Evolutionary conservation across 2,888 invertebrate species (phyloP).

Genomic region (Tetragonisca angustula): DNA sequence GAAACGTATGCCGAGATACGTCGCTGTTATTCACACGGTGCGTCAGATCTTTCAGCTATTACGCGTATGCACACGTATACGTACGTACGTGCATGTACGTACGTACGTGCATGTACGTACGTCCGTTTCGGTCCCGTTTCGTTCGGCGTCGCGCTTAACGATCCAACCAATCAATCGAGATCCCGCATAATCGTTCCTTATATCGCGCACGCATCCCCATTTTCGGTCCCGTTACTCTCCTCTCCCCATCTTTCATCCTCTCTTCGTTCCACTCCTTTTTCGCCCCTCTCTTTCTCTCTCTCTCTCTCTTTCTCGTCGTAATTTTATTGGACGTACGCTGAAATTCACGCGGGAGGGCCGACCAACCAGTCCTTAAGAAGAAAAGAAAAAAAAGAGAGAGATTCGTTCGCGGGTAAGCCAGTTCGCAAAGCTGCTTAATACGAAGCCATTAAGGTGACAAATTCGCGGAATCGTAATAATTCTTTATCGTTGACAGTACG

Average conservation of each 20-base stretch:
- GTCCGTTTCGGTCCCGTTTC: neutral
- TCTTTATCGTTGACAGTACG: neutral
- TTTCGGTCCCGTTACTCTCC: slow-evolving; percentile 52
- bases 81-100: neutral
- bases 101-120: neutral
- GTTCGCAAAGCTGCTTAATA: slow-evolving; percentile 5
- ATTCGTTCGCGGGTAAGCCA: neutral
- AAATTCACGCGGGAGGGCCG: slow-evolving; percentile 5
- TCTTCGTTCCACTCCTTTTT: neutral
- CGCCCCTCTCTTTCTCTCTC: neutral
- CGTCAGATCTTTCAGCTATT: neutral
- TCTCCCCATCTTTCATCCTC: neutral
- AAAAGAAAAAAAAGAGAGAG: neutral
- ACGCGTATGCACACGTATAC: too few relatives aligned
- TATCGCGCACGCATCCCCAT: slow-evolving; percentile 34
- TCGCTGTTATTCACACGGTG: neutral
- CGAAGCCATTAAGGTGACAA: slow-evolving; percentile 14
- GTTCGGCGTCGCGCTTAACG: slow-evolving; percentile 11
- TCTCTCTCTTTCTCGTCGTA: neutral
- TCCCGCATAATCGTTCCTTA: slow-evolving; percentile 35
- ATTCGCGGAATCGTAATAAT: slow-evolving; percentile 13
- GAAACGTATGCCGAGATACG: neutral
- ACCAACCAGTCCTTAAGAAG: neutral
- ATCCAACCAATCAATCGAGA: slow-evolving; percentile 26
- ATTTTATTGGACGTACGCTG: neutral